Evolutionary conservation across 2,113 vertebrate genomes (phyloP).

Genomic region (Microcebus tavaratra): DNA sequence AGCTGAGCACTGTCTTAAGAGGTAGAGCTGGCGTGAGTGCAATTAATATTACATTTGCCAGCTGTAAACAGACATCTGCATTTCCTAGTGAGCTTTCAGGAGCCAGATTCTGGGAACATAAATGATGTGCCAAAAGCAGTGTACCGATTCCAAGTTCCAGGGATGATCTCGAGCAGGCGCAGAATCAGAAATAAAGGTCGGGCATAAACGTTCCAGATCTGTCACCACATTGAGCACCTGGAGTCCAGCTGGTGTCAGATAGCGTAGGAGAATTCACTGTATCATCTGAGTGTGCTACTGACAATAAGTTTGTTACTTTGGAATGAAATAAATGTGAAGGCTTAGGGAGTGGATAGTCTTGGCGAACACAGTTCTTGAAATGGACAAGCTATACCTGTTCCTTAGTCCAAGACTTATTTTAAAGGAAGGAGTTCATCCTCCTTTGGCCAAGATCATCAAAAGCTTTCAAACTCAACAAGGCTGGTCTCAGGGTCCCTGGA

Average conservation of each 20-base stretch:
- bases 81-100: slow-evolving; percentile 55
- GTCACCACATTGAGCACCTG: slow-evolving; percentile 46
- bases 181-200: slow-evolving; percentile 37
- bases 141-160: slow-evolving; percentile 52
- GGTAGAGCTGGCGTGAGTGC: slow-evolving; percentile 22
- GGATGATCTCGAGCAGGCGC: not conserved
- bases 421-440: not conserved
- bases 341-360: not conserved
- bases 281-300: not conserved
- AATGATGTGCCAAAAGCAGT: slow-evolving; percentile 42
- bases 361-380: slow-evolving; percentile 11
- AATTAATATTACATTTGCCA: slow-evolving; percentile 55
- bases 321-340: not conserved
- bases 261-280: not conserved
- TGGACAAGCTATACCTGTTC: not conserved
- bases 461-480: not conserved
- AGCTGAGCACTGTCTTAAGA: not conserved
- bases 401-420: not conserved
- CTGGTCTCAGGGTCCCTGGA: not conserved
- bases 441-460: not conserved
- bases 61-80: slow-evolving; percentile 66
- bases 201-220: slow-evolving; percentile 13
- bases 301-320: not conserved
- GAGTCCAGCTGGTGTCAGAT: slow-evolving; percentile 19
- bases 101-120: slow-evolving; percentile 35